Evolutionary conservation across 2,888 invertebrate genomes (phyloP).

Genomic region (Oligia fasciuncula): DNA sequence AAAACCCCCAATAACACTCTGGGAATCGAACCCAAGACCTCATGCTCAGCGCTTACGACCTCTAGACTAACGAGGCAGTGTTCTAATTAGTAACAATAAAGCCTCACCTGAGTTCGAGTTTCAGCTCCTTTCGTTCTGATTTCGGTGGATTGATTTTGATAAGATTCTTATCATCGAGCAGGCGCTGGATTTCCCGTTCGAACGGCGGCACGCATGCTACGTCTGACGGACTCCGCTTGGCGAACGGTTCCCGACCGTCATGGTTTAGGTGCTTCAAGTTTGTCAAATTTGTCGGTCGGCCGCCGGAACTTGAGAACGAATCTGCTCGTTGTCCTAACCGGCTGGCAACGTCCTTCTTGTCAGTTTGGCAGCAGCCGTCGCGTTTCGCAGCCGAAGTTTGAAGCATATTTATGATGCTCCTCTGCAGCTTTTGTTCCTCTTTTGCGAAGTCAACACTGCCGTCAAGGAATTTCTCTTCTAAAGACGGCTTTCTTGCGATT

Average conservation of each 20-base stretch:
- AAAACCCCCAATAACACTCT: background rate
- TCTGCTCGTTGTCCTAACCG: conserved; percentile 83
- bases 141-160: conserved; percentile 91
- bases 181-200: conserved; percentile 94
- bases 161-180: conserved; percentile 93
- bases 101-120: conserved; percentile 88
- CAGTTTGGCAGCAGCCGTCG: conserved; percentile 92
- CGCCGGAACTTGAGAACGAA: conserved; percentile 89
- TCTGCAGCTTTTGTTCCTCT: conserved; percentile 87
- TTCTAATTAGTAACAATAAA: background rate
- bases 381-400: conserved; percentile 90
- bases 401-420: conserved; percentile 88
- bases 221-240: conserved; percentile 87
- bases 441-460: conserved; percentile 82
- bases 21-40: background rate
- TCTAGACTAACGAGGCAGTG: background rate
- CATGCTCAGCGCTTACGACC: background rate
- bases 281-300: conserved; percentile 87
- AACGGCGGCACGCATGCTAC: conserved; percentile 92
- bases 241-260: conserved; percentile 85
- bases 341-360: conserved; percentile 90
- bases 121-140: conserved; percentile 90
- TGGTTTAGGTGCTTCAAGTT: conserved; percentile 90
- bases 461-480: conserved; percentile 85
- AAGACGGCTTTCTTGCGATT: conserved; percentile 80